Evolutionary conservation across 1,140 invertebrate species (phyloP).

Genomic region (Drosophila murphyi): DNA sequence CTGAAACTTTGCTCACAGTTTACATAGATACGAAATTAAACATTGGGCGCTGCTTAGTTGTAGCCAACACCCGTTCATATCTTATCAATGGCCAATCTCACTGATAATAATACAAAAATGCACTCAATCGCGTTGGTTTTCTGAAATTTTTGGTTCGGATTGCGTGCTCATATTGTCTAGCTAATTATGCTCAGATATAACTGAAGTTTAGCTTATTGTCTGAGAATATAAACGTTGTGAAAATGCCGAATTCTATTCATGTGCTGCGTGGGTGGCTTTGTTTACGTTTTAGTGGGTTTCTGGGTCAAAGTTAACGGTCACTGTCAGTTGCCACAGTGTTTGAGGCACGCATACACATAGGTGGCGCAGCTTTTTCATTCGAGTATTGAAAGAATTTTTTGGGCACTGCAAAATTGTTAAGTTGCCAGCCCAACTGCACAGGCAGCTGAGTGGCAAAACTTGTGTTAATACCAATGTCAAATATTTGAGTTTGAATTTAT

Average conservation of each 20-base stretch:
- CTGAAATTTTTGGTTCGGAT: constrained; percentile 4
- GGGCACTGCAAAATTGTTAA: not conserved
- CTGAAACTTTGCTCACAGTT: constrained; percentile 37
- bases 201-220: constrained; percentile 3
- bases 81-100: constrained; percentile 56
- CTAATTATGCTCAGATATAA: constrained; percentile 28
- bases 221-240: constrained; percentile 2
- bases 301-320: constrained; percentile 72
- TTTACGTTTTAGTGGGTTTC: constrained; percentile 74
- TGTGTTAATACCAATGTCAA: constrained; percentile 80
- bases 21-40: constrained; percentile 27
- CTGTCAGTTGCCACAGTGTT: constrained; percentile 30
- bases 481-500: constrained; percentile 78
- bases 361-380: not conserved
- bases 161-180: constrained; percentile 31
- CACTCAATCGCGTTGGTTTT: constrained; percentile 6
- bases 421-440: not conserved
- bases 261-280: constrained; percentile 57
- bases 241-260: constrained; percentile 5
- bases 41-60: constrained; percentile 17
- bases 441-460: constrained; percentile 68
- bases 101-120: constrained; percentile 40
- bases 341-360: constrained; percentile 4
- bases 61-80: constrained; percentile 42
- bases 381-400: not conserved